These are phyloP conservation scores for Amblyopsis rosae DNA, from an alignment of 2,113 vertebrate species.

Conservation along the genomic window DNA sequence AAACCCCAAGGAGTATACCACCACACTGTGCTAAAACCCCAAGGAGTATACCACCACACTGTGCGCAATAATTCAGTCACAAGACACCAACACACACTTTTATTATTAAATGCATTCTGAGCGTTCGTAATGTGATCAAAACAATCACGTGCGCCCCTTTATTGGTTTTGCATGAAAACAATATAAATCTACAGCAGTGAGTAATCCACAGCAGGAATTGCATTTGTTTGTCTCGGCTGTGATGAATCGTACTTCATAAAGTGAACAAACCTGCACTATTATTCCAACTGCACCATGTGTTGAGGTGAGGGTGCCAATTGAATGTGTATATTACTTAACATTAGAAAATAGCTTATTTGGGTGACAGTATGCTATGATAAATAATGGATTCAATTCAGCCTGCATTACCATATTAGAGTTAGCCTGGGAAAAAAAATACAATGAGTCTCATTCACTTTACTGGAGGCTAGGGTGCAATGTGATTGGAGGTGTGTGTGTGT, in stretches of 20 bases:
- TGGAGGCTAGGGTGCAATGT: constrained; percentile 8
- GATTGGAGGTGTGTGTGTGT: constrained; percentile 7
- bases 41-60: constrained; percentile 10
- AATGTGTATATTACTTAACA: constrained; percentile 74
- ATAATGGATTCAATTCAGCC: constrained; percentile 70
- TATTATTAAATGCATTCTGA: constrained; percentile 56
- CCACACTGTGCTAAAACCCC: neutral
- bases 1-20: constrained; percentile 7
- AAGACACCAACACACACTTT: constrained; percentile 30
- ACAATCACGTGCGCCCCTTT: constrained; percentile 53
- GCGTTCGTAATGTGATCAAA: constrained; percentile 60
- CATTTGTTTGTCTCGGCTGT: constrained; percentile 73
- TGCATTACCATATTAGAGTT: constrained; percentile 66
- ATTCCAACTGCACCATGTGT: constrained; percentile 55
- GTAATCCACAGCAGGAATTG: constrained; percentile 66
- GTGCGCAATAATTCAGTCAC: constrained; percentile 37
- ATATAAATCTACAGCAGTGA: constrained; percentile 64
- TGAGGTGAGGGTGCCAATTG: constrained; percentile 51
- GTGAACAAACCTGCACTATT: constrained; percentile 66
- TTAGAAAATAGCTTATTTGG: constrained; percentile 68
- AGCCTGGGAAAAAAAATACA: constrained; percentile 18
- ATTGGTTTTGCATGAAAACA: constrained; percentile 73
- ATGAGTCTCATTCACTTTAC: constrained; percentile 16
- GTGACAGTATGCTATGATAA: constrained; percentile 71
- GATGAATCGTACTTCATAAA: constrained; percentile 79